Percentiles rank a stretch among this genome's conserved stretches.
phyloP scores from a whole-genome alignment of 2,888 invertebrate species.

The Drosophila nr. perissopoda region DNA sequence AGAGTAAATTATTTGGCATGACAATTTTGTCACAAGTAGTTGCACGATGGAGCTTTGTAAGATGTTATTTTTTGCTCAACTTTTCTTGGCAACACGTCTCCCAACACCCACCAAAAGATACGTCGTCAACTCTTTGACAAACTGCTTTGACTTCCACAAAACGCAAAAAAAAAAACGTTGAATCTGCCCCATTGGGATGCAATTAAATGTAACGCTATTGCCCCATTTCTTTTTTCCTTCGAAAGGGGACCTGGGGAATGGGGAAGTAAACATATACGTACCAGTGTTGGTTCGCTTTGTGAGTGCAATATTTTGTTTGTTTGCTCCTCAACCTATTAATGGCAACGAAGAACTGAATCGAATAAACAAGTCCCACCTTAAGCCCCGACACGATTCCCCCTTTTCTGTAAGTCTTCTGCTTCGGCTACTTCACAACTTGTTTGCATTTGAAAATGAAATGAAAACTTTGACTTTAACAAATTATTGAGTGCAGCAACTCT shows the following conservation, averaged over 20 bases:
- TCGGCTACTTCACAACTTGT: constrained; percentile 19
- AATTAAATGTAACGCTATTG: constrained; percentile 66
- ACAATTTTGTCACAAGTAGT: constrained; percentile 34
- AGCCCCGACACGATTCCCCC: background rate
- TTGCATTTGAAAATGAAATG: constrained; percentile 44
- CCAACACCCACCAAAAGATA: background rate
- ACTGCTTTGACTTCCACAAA: constrained; percentile 10
- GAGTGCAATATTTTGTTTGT: constrained; percentile 46
- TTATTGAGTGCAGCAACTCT: constrained; percentile 25
- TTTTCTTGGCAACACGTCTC: background rate
- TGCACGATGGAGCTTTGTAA: constrained; percentile 12
- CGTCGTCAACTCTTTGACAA: constrained; percentile 43
- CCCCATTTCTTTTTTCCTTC: constrained; percentile 36
- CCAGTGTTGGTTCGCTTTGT: constrained; percentile 65
- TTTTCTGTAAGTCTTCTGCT: background rate
- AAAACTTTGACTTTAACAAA: constrained; percentile 30
- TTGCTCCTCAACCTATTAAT: constrained; percentile 37
- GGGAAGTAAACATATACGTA: constrained; percentile 37
- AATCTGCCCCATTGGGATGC: constrained; percentile 68
- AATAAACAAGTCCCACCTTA: background rate
- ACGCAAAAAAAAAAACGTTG: constrained; percentile 5
- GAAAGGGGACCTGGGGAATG: constrained; percentile 10
- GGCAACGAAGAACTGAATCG: constrained; percentile 19
- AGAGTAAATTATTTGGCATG: constrained; percentile 47
- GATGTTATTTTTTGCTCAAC: constrained; percentile 13